Percentiles rank a stretch among this genome's conserved stretches.
Evolutionary conservation across 2,888 invertebrate species (phyloP).

Genomic region (Caenorhabditis macrosperma): DNA sequence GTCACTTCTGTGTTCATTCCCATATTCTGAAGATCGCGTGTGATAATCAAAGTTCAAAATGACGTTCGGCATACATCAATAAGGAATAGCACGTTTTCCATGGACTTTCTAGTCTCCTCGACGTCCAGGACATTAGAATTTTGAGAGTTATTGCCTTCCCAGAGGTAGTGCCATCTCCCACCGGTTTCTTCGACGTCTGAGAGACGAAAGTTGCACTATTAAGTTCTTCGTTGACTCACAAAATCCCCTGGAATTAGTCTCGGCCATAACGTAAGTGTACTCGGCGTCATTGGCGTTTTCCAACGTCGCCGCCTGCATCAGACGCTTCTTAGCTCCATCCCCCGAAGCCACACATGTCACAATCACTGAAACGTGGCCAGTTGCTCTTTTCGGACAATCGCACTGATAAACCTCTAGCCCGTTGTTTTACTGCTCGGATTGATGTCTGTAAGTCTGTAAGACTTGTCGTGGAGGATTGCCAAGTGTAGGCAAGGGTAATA

Average conservation of each 20-base stretch:
- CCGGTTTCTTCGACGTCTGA: constrained; percentile 46
- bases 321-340: constrained; percentile 40
- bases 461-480: constrained; percentile 13
- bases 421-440: constrained; percentile 20
- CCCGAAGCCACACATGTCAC: constrained; percentile 52
- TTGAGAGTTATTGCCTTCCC: constrained; percentile 16
- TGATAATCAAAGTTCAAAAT: neutral
- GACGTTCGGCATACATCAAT: constrained; percentile 28
- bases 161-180: constrained; percentile 43
- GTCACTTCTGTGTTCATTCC: constrained; percentile 47
- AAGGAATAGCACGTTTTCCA: constrained; percentile 41
- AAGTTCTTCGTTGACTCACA: no score
- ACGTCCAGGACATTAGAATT: neutral
- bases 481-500: constrained; percentile 33
- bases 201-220: no score
- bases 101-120: constrained; percentile 23
- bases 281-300: constrained; percentile 57
- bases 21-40: constrained; percentile 53
- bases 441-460: constrained; percentile 22
- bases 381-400: no score
- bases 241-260: constrained; percentile 55
- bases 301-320: constrained; percentile 60
- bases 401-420: constrained; percentile 44
- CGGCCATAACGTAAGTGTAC: constrained; percentile 65
- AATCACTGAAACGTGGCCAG: constrained; percentile 57